These are phyloP conservation scores for Garrulus glandarius DNA, from an alignment of 2,797 vertebrate species.

Conservation along the genomic window DNA sequence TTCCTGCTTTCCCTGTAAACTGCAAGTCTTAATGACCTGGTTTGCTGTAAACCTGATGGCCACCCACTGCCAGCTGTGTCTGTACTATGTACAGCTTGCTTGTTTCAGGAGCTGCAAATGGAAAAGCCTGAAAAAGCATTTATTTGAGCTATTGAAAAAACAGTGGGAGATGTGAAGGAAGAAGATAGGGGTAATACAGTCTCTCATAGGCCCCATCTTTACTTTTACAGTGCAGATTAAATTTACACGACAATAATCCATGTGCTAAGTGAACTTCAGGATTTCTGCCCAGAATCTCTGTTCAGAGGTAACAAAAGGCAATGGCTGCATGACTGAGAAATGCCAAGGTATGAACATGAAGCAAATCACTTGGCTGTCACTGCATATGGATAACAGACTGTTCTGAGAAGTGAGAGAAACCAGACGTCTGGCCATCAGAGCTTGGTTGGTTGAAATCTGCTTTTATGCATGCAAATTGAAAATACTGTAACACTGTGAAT, in stretches of 20 bases:
- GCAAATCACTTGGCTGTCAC: not conserved
- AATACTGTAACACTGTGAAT: not conserved
- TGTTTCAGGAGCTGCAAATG: not conserved
- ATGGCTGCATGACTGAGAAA: not conserved
- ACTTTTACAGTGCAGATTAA: not conserved
- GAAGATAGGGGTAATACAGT: not conserved
- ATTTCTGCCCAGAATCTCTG: not conserved
- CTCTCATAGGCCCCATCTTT: not conserved
- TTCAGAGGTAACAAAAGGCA: not conserved
- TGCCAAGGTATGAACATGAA: not conserved
- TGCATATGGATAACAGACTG: not conserved
- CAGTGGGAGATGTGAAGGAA: not conserved
- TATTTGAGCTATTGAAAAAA: not conserved
- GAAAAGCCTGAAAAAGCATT: not conserved
- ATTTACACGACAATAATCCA: not conserved
- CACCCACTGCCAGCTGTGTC: not conserved
- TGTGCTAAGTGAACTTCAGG: not conserved
- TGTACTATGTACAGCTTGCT: not conserved
- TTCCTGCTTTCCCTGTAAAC: not conserved
- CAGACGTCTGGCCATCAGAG: not conserved
- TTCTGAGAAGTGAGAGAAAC: not conserved
- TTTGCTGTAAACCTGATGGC: not conserved
- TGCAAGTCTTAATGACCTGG: not conserved
- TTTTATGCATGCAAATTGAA: not conserved
- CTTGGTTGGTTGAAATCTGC: not conserved